Evolutionary conservation across 1,140 invertebrate genomes (phyloP).

Genomic region (Latrodectus geometricus): DNA sequence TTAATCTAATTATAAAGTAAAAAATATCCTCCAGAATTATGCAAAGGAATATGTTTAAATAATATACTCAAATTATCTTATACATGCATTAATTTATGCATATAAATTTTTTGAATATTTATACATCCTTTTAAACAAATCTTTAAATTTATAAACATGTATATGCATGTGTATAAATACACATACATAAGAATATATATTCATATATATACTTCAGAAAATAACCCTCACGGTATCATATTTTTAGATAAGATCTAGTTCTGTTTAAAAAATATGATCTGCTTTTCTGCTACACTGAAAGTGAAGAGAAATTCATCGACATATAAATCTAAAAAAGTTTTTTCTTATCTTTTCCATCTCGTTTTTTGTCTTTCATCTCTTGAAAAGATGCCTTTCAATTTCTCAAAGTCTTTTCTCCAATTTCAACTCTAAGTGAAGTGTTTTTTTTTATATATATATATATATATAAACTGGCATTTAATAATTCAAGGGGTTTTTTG

Average conservation of each 20-base stretch:
- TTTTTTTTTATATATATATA: constrained; percentile 31
- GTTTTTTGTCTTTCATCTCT: constrained; percentile 37
- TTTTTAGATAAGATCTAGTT: not conserved
- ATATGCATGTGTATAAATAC: no score
- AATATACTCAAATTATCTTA: no score
- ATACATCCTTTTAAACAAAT: no score
- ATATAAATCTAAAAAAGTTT: constrained; percentile 60
- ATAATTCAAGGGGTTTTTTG: constrained; percentile 56
- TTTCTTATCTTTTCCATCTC: constrained; percentile 2
- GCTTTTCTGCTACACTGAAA: constrained; percentile 32
- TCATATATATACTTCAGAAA: no score
- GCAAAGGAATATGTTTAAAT: no score
- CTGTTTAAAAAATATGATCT: constrained; percentile 27
- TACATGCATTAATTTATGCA: no score
- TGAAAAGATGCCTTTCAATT: constrained; percentile 53
- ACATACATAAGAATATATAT: no score
- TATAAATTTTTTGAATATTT: no score
- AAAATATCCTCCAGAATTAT: no score
- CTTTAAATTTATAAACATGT: no score
- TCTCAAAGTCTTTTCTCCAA: constrained; percentile 61
- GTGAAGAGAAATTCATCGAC: constrained; percentile 44
- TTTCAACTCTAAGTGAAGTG: constrained; percentile 57
- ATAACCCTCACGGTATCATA: not conserved
- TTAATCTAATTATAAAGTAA: no score
- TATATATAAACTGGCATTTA: constrained; percentile 37